Conservation (phyloP, 2,888 invertebrate species). For the Rhodophaea formosa region DNA sequence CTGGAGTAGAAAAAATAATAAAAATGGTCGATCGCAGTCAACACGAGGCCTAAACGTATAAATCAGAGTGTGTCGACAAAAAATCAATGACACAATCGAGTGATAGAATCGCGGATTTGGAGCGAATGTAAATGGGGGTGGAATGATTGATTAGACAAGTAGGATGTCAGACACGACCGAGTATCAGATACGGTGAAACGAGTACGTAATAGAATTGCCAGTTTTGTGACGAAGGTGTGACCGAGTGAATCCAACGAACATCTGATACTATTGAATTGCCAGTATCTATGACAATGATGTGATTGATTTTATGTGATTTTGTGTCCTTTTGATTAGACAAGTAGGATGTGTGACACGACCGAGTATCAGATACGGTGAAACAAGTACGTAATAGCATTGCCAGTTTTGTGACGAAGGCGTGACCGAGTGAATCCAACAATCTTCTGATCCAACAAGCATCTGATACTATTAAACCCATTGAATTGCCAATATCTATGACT, state of each 20-base stretch:
- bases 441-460: no score
- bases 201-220: neutral
- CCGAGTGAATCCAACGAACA: no score
- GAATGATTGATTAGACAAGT: conserved; percentile 13
- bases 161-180: neutral
- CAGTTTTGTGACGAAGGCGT: neutral
- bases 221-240: neutral
- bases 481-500: no score
- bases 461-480: no score
- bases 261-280: no score
- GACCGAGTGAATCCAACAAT: no score
- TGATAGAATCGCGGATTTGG: conserved; percentile 12
- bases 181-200: neutral
- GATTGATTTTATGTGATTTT: no score
- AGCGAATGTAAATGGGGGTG: conserved; percentile 8
- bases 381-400: neutral
- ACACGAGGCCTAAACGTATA: conserved; percentile 1
- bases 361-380: neutral
- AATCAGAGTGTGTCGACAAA: conserved; percentile 11
- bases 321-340: conserved; percentile 3
- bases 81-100: conserved; percentile 15
- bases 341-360: neutral
- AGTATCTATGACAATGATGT: no score
- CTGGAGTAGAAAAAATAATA: no score
- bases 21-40: neutral